These are phyloP conservation scores for Takifugu ocellatus DNA, from an alignment of 2,797 vertebrate genomes.

Conservation along the genomic window DNA sequence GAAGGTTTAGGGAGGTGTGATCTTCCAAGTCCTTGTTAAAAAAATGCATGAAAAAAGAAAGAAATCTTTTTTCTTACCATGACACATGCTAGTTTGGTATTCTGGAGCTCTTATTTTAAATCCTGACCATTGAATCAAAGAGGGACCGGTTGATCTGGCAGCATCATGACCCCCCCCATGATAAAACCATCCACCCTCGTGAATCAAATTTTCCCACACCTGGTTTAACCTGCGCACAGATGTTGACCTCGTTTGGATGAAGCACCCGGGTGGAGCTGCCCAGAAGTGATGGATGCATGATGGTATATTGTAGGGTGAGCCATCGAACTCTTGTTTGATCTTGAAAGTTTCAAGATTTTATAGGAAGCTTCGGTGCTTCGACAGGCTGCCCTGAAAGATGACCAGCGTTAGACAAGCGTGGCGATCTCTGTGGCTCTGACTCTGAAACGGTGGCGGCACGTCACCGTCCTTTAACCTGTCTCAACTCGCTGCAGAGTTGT, in stretches of 20 bases:
- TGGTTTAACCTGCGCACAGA: constrained; percentile 66
- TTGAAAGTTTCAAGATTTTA: no score
- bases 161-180: constrained; percentile 11
- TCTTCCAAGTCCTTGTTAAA: constrained; percentile 34
- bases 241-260: constrained; percentile 47
- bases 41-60: constrained; percentile 20
- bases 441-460: no score
- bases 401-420: no score
- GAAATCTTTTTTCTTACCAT: neutral
- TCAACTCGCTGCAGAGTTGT: no score
- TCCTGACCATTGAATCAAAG: constrained; percentile 6
- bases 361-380: no score
- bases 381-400: no score
- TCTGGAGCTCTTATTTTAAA: no score
- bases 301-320: no score
- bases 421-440: no score
- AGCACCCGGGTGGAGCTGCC: constrained; percentile 29
- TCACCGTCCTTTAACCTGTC: no score
- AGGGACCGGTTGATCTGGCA: constrained; percentile 60
- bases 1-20: constrained; percentile 19
- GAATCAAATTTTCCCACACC: constrained; percentile 57
- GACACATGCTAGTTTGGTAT: no score
- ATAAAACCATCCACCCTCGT: constrained; percentile 59
- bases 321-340: no score
- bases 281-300: constrained; percentile 20